Evolutionary conservation across 2,888 invertebrate species (phyloP), one percentile per base, ranked within the genome.

Genomic region (Carpatolechia fugitivella): DNA sequence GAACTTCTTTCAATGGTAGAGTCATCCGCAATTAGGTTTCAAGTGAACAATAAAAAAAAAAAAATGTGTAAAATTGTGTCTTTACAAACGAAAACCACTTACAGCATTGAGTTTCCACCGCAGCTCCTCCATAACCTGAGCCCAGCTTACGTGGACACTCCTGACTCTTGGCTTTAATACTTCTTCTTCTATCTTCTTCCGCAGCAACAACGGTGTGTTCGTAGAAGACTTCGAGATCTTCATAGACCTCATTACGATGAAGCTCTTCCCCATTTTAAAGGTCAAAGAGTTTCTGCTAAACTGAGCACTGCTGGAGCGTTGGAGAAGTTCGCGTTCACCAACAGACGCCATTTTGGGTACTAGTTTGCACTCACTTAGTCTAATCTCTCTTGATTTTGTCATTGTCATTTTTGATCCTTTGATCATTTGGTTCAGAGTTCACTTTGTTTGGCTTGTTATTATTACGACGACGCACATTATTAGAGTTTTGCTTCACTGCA

Each of bases 121-220:
- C 33, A 88, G 66, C 59, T 87, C 88, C 58, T 85, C 84, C 52
- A 85, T 60, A 35, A 88, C 87, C 61, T 84, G 83, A 31, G 74
- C 80, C 87, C 87, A 87, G 55, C 72, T 74, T 58, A 80, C 64
- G 36, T 78, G 77, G 53, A 66, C 72, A 61, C 82, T 85, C 48
- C 64, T 61, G 48, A 66, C 62, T 6, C 75, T 68, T 0, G 71
- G 69, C 35, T 56, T 58, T 7, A 33, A 7, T 0, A 48, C 31
- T 29, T 13, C 7, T n/a, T 52, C n/a, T 13, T 14, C 38, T 20
- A 46, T 18, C 44, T 29, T 29, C 31, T 47, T 31, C 18, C 13
- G 16, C 47, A 38, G 10, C 29, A 51, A 13, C 29, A 35, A 5
- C 7, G 38, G 47, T 8, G 53, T 47, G 6, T 6, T 36, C 7